Conservation (phyloP, 2,888 invertebrate species). For the Athalia circularis region DNA sequence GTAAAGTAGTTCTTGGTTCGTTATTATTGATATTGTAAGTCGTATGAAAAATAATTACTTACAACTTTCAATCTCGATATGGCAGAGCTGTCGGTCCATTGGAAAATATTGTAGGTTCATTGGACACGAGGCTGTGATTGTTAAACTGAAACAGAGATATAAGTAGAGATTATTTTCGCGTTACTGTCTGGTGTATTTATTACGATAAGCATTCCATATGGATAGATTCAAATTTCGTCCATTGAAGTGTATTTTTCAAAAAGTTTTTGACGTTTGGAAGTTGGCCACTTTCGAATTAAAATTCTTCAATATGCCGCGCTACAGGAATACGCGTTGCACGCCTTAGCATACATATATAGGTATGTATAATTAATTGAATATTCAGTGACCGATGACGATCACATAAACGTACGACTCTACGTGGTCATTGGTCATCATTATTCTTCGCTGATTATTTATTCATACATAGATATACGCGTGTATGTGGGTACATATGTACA, state of each 20-base stretch:
- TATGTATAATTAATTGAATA: too few species aligned
- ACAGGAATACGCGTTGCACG: too few species aligned
- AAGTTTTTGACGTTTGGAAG: too few species aligned
- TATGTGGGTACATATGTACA: background rate
- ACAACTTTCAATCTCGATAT: constrained; percentile 98
- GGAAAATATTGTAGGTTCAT: constrained; percentile 98
- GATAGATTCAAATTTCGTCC: too few species aligned
- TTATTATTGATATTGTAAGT: background rate
- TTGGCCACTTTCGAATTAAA: too few species aligned
- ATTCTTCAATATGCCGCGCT: too few species aligned
- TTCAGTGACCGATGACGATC: background rate
- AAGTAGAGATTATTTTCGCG: background rate
- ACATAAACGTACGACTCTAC: background rate
- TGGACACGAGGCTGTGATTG: constrained; percentile 96
- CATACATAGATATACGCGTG: background rate
- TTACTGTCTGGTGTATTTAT: too few species aligned
- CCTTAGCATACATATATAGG: too few species aligned
- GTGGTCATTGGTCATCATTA: background rate
- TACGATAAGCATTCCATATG: too few species aligned
- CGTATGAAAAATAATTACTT: constrained; percentile 80
- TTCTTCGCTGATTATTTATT: constrained; percentile 9
- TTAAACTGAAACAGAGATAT: constrained; percentile 82
- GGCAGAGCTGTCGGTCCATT: constrained; percentile 96
- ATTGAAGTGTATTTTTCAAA: too few species aligned
- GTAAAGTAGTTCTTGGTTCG: background rate